Evolutionary conservation across 1,140 invertebrate genomes (phyloP).

Genomic region (Tetragonula clypearis): DNA sequence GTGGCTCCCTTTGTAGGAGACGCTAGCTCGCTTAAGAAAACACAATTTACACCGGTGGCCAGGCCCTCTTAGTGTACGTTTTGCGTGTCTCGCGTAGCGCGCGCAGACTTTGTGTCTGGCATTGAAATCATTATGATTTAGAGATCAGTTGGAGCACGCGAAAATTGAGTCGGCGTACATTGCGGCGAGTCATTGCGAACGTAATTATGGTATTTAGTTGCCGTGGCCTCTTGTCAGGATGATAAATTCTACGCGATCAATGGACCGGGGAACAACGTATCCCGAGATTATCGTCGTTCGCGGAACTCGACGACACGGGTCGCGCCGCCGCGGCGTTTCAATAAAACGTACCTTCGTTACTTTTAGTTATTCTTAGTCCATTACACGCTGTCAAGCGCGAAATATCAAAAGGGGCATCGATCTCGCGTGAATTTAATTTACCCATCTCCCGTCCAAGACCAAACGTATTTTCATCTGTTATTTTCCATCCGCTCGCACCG

Average conservation of each 20-base stretch:
- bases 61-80: conserved; percentile 46
- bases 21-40: conserved; percentile 59
- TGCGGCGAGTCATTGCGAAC: neutral
- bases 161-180: conserved; percentile 21
- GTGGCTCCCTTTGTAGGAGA: conserved; percentile 61
- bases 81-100: conserved; percentile 34
- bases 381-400: neutral
- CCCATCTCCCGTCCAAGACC: conserved; percentile 39
- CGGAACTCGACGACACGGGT: neutral
- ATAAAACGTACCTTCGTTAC: conserved; percentile 10
- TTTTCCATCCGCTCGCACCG: conserved; percentile 39
- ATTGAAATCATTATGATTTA: conserved; percentile 63
- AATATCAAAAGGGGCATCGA: conserved; percentile 45
- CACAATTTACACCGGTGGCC: conserved; percentile 58
- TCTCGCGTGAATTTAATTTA: conserved; percentile 54
- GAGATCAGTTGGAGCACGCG: conserved; percentile 7
- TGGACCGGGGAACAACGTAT: neutral
- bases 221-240: neutral
- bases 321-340: neutral
- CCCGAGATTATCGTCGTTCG: neutral
- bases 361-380: neutral
- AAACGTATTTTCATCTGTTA: conserved; percentile 50
- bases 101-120: conserved; percentile 37
- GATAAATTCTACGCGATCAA: conserved; percentile 23
- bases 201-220: conserved; percentile 37